These are phyloP conservation scores for Aethes cnicana DNA, from an alignment of 2,888 invertebrate species.

Conservation along the genomic window DNA sequence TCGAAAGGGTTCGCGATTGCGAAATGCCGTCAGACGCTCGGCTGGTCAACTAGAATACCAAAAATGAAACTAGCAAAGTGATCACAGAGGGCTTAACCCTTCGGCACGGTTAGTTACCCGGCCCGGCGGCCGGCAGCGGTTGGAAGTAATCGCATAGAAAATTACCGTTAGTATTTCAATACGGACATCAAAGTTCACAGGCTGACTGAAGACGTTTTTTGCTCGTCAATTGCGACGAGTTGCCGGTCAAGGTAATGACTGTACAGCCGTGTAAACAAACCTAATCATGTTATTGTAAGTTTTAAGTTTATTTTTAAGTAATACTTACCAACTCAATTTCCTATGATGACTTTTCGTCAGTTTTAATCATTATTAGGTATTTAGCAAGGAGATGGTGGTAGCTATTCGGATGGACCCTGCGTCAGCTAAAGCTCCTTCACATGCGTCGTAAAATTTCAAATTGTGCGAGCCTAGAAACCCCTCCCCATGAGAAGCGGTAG, in stretches of 20 bases:
- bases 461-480: too few relatives aligned
- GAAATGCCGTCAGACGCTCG: slow-evolving; percentile 42
- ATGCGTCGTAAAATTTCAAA: too few relatives aligned
- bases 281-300: too few relatives aligned
- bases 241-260: not conserved
- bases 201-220: slow-evolving; percentile 10
- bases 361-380: too few relatives aligned
- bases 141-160: slow-evolving; percentile 68
- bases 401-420: too few relatives aligned
- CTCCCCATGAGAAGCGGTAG: too few relatives aligned
- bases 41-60: slow-evolving; percentile 62
- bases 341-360: too few relatives aligned
- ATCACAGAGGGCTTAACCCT: slow-evolving; percentile 69
- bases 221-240: not conserved
- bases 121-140: slow-evolving; percentile 42
- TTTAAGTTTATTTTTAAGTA: too few relatives aligned
- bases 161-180: slow-evolving; percentile 68
- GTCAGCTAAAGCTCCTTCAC: too few relatives aligned
- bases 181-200: slow-evolving; percentile 55
- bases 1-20: slow-evolving; percentile 29
- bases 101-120: slow-evolving; percentile 71
- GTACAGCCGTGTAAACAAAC: too few relatives aligned
- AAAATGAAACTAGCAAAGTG: slow-evolving; percentile 60
- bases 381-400: too few relatives aligned
- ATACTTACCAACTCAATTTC: too few relatives aligned